Base-by-base conservation (phyloP, 2,888 invertebrate genomes). In the Pandemis corylana region DNA sequence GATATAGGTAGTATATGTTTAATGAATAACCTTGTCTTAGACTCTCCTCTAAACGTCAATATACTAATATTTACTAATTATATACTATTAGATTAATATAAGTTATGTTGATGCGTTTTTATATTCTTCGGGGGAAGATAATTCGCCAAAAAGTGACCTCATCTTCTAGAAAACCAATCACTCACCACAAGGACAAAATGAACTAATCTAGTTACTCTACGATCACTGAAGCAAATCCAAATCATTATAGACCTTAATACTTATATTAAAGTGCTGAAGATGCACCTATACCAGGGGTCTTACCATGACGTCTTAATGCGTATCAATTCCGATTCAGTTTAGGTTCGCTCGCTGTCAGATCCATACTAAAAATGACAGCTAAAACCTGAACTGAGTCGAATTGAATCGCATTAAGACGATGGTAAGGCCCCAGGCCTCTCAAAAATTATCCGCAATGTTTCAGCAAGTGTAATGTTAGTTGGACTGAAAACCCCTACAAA, bases 31-130 rank as follows among this genome's bases (percentile, higher is more conserved):
- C 15, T 20, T 15, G 12, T 41, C 46, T 65, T 56, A 46, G 71
- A 46, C 71, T 71, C 66, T 71, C 71, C 61, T 66, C 46, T 66
- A 59, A 66, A 71, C 20, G 66, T 71, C 71, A 71, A 71, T 71
- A 65, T 20, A 44, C 20, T 44, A 10, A 53, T 71, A 28, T 65
- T 6, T 44, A 51, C 13, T 65, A 59, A 46, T 7, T 53, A 53
- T 2, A 13, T 7, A 41, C 15, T 13, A 66, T 28, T 42, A 36
- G 41, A 42, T 36, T 66, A 5, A 15, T 44, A n/a, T 42, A 7
- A 56, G 28, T 36, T 4, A 36, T 36, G 28, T 36, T 1, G 5
- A n/a, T 41, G 49, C 9, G 20, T 20, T 15, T 56, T 56, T 53
- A 20, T 36, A 41, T 12, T 59, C 10, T 12, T 41, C 56, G 56